Evolutionary conservation across 2,888 invertebrate genomes (phyloP).

Genomic region (Serripes groenlandicus): DNA sequence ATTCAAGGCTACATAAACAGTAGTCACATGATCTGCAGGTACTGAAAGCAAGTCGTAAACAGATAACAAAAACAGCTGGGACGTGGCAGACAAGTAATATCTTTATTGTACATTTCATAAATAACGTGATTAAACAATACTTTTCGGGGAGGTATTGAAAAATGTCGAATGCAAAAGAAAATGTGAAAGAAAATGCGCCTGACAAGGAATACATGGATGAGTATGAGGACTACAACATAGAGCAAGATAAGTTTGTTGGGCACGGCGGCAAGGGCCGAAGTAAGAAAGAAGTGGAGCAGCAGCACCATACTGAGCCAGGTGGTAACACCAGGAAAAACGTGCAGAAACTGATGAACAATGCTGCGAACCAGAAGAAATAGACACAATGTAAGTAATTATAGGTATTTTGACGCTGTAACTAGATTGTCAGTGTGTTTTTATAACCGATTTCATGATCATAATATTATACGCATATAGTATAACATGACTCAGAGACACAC

Average conservation of each 20-base stretch:
- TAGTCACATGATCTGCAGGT: slow-evolving; percentile 46
- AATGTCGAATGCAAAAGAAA: slow-evolving; percentile 54
- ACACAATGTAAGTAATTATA: neutral
- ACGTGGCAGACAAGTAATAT: slow-evolving; percentile 1
- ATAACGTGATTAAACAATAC: neutral
- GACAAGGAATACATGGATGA: slow-evolving; percentile 89
- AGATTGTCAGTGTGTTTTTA: too few species aligned
- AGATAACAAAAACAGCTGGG: slow-evolving; percentile 23
- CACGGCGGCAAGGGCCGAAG: slow-evolving; percentile 96
- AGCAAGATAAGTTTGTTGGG: slow-evolving; percentile 95
- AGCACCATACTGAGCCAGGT: slow-evolving; percentile 96
- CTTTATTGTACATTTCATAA: too few species aligned
- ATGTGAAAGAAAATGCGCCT: slow-evolving; percentile 32
- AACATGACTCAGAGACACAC: too few species aligned
- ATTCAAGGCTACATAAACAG: neutral
- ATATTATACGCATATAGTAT: too few species aligned
- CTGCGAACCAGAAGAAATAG: slow-evolving; percentile 76
- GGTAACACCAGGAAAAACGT: slow-evolving; percentile 97
- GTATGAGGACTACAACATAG: slow-evolving; percentile 98
- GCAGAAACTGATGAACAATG: slow-evolving; percentile 83
- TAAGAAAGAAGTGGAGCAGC: slow-evolving; percentile 95
- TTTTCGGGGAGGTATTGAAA: neutral
- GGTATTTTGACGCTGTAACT: neutral
- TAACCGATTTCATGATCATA: too few species aligned
- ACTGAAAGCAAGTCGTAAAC: slow-evolving; percentile 7